A percentile compares a stretch with the other conserved stretches of the same genome.
Conservation (phyloP, 2,797 vertebrate species). For the Pelochelys cantorii region DNA sequence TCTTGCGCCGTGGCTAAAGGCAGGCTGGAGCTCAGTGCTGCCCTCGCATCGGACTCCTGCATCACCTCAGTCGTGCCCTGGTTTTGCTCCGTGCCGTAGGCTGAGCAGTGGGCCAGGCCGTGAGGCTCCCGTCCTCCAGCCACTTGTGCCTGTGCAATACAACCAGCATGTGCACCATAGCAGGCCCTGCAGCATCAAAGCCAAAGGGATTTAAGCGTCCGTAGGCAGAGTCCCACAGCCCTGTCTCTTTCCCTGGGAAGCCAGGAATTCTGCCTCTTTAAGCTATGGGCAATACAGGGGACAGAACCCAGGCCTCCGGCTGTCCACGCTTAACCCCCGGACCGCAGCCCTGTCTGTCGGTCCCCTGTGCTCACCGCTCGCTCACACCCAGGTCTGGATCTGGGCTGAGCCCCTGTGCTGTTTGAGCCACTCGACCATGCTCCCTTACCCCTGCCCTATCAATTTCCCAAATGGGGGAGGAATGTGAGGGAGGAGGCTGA, state of each 20-base stretch:
- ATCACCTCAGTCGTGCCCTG: neutral
- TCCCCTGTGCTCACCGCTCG: neutral
- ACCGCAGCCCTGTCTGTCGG: neutral
- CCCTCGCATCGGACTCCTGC: neutral
- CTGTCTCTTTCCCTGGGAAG: neutral
- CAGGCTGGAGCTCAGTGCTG: neutral
- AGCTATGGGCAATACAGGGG: neutral
- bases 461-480: constrained; percentile 48
- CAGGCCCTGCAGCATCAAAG: neutral
- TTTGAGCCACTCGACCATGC: no score
- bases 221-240: neutral
- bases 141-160: no score
- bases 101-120: neutral
- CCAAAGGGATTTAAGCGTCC: neutral
- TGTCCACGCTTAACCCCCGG: rapidly evolving
- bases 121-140: neutral
- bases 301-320: rapidly evolving
- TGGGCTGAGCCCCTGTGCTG: neutral
- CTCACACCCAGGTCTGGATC: neutral
- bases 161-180: neutral
- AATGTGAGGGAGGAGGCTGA: constrained; percentile 47
- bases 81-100: neutral
- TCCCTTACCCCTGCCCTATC: neutral
- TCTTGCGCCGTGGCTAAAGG: neutral
- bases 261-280: neutral